Evolutionary conservation across 2,113 vertebrate genomes (phyloP), one percentile per base, ranked within the genome.

Genomic region (Arenaria interpres): DNA sequence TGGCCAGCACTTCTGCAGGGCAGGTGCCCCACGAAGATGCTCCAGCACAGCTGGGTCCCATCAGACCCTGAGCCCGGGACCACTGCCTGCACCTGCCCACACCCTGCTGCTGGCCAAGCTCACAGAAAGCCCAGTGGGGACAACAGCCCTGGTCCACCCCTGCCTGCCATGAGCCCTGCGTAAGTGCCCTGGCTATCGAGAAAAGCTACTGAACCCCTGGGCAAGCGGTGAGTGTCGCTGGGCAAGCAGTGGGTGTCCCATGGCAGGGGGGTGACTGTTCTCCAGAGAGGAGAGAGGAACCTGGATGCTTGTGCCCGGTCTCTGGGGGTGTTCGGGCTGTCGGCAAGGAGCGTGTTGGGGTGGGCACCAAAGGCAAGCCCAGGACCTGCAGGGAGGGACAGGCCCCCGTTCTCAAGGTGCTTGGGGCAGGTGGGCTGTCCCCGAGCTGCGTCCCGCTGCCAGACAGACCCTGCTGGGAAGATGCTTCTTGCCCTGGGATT

Each of bases 341-440:
- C 3, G 2, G 66, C 57, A 66, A 28, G 37, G 21, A 50, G 21
- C 1, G 0, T 3, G 46, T 24, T 21, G 57, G 81, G 35, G 24
- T 10, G 56, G 27, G 24, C 48, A 24, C 16, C 16, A 4, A 0
- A 5, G 35, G 17, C 27, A 14, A 80, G 63, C 32, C 45, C 35
- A 16, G 37, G 37, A 60, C 25, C 74, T 27, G 53, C 1, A 2
- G 12, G 6, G n/a, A 7, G 50, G 64, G n/a, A 12, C 3, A 0
- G 2, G 30, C 11, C 6, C n/a, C 10, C 1, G 15, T 35, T 30
- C n/a, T 54, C 5, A 3, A 35, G 53, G 22, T 33, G 80, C 23
- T 48, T 2, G 5, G 17, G 28, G 60, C 23, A 48, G n/a, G 18
- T 1, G 8, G 28, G 18, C 13, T 35, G 45, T 35, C 37, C 39